phyloP scores from a whole-genome alignment of 1,140 invertebrate genomes.

The Pteromalus puparum region DNA sequence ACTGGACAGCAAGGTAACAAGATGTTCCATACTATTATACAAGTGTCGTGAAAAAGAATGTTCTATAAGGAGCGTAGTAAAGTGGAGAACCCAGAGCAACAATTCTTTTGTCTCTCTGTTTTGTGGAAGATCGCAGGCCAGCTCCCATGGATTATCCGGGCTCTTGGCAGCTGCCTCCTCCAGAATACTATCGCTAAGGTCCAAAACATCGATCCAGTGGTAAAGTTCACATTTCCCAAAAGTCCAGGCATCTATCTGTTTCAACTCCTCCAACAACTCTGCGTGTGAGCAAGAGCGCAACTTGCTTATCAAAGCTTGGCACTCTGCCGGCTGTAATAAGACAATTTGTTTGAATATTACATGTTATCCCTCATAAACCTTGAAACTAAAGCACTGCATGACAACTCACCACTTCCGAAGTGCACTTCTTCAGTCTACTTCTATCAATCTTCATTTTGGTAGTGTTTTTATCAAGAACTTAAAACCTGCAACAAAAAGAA shows the following conservation, averaged over 20 bases:
- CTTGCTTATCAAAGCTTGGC: conserved; percentile 87
- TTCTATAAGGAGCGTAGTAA: conserved; percentile 91
- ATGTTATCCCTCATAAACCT: neutral
- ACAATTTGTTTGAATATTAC: conserved; percentile 18
- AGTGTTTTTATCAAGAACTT: conserved; percentile 41
- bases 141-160: conserved; percentile 83
- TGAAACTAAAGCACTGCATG: neutral
- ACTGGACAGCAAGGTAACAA: conserved; percentile 88
- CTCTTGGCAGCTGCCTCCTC: conserved; percentile 83
- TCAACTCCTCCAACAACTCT: conserved; percentile 84
- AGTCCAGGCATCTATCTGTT: conserved; percentile 89
- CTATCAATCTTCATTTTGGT: conserved; percentile 90
- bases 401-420: conserved; percentile 87
- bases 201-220: conserved; percentile 93
- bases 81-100: conserved; percentile 86
- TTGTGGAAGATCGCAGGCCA: conserved; percentile 85
- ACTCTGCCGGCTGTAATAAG: conserved; percentile 84
- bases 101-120: conserved; percentile 83
- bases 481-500: conserved; percentile 38
- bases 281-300: conserved; percentile 83
- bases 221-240: conserved; percentile 94
- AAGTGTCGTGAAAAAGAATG: conserved; percentile 93
- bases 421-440: conserved; percentile 90
- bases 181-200: conserved; percentile 89
- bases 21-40: conserved; percentile 94